Evolutionary conservation across 2,888 invertebrate species (phyloP).

Genomic region (Arge pagana): DNA sequence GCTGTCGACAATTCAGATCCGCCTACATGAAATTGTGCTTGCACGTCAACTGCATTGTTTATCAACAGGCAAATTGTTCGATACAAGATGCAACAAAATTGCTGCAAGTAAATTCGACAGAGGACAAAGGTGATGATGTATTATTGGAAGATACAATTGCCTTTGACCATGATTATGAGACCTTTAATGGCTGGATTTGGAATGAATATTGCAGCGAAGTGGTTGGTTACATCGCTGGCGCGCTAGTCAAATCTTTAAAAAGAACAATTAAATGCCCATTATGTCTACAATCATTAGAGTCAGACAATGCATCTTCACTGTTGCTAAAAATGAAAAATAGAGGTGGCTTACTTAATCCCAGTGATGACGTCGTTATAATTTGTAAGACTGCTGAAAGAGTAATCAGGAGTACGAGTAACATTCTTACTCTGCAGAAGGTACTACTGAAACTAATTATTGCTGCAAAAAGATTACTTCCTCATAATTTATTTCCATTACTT

Average conservation of each 20-base stretch:
- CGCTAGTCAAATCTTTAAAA: neutral
- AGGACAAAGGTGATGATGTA: conserved; percentile 1
- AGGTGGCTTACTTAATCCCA: conserved; percentile 6
- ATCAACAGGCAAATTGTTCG: conserved; percentile 1
- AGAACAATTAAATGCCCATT: neutral
- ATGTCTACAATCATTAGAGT: neutral
- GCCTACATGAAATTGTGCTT: conserved; percentile 3
- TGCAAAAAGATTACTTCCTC: neutral
- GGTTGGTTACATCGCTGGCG: conserved; percentile 2
- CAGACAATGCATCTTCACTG: conserved; percentile 3
- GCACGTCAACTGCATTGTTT: conserved; percentile 4
- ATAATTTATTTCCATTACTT: neutral
- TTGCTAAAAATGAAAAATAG: neutral
- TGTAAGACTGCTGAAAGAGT: conserved; percentile 5
- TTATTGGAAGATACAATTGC: conserved; percentile 2
- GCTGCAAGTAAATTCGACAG: neutral
- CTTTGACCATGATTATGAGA: conserved; percentile 3
- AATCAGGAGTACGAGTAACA: neutral
- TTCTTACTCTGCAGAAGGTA: neutral
- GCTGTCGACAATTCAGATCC: conserved; percentile 4
- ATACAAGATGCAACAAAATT: conserved; percentile 1
- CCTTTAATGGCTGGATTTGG: conserved; percentile 6
- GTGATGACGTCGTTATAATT: conserved; percentile 3
- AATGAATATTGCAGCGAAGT: conserved; percentile 3
- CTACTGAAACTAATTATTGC: neutral